Evolutionary conservation across 2,113 vertebrate genomes (phyloP).

Genomic region (Phocoena sinus): DNA sequence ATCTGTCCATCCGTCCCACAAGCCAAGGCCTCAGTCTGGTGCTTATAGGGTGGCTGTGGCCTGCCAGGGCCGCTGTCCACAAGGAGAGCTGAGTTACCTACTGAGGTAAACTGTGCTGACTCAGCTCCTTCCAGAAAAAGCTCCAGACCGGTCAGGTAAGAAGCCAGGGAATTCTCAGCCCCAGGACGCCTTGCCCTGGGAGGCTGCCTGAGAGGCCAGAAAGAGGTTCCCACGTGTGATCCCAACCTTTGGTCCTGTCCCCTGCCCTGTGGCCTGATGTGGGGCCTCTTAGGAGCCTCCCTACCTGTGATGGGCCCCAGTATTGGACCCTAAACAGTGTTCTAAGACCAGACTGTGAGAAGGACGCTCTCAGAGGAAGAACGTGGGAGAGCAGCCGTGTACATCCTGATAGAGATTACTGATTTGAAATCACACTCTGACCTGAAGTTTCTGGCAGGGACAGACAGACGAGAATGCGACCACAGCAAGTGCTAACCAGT

Average conservation of each 20-base stretch:
- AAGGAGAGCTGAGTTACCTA: not conserved
- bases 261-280: not conserved
- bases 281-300: not conserved
- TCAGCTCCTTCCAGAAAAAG: slow-evolving; percentile 12
- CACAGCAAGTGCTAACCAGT: not conserved
- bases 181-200: not conserved
- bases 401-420: not conserved
- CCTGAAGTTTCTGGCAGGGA: not conserved
- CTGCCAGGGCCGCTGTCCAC: not conserved
- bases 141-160: not conserved
- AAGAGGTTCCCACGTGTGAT: not conserved
- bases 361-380: not conserved
- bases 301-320: not conserved
- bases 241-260: not conserved
- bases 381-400: not conserved
- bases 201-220: not conserved
- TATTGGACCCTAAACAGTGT: not conserved
- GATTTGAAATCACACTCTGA: not conserved
- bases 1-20: not conserved
- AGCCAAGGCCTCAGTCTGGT: not conserved
- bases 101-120: not conserved
- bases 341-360: not conserved
- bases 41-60: not conserved
- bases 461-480: not conserved
- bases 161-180: not conserved